Percentiles rank a stretch among this genome's conserved stretches.
Conservation (phyloP, 2,113 vertebrate genomes). For the Uria aalge region DNA sequence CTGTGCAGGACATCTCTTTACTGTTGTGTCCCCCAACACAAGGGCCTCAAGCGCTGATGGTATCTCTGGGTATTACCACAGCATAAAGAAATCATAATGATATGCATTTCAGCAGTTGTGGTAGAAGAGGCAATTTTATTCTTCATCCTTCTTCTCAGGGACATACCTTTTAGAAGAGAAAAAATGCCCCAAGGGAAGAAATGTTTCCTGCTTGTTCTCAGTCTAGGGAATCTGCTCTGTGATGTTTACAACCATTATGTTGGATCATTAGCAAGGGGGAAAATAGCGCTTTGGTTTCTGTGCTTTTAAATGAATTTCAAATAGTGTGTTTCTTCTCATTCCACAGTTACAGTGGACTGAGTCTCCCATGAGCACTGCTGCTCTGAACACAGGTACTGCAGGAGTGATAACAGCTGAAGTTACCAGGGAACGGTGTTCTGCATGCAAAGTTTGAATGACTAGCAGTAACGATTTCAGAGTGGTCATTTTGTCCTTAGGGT, state of each 20-base stretch:
- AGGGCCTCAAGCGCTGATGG: not conserved
- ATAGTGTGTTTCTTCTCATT: not conserved
- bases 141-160: constrained; percentile 23
- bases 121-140: constrained; percentile 32
- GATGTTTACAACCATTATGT: constrained; percentile 22
- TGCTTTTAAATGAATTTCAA: constrained; percentile 3
- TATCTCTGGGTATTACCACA: constrained; percentile 22
- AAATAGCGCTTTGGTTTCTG: not conserved
- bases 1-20: constrained; percentile 31
- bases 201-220: constrained; percentile 45
- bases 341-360: not conserved
- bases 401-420: not conserved
- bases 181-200: constrained; percentile 40
- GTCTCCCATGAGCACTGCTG: not conserved
- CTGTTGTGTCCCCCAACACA: not conserved
- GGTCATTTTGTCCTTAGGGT: not conserved
- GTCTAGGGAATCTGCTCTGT: constrained; percentile 21
- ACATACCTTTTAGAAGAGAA: constrained; percentile 42
- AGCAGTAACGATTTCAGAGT: not conserved
- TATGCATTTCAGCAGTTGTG: not conserved
- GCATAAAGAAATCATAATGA: constrained; percentile 23
- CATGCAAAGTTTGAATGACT: not conserved
- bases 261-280: not conserved
- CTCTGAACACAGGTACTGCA: not conserved
- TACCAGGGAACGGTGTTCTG: not conserved